phyloP scores from a whole-genome alignment of 2,113 vertebrate genomes.

The Rhipidura dahli region DNA sequence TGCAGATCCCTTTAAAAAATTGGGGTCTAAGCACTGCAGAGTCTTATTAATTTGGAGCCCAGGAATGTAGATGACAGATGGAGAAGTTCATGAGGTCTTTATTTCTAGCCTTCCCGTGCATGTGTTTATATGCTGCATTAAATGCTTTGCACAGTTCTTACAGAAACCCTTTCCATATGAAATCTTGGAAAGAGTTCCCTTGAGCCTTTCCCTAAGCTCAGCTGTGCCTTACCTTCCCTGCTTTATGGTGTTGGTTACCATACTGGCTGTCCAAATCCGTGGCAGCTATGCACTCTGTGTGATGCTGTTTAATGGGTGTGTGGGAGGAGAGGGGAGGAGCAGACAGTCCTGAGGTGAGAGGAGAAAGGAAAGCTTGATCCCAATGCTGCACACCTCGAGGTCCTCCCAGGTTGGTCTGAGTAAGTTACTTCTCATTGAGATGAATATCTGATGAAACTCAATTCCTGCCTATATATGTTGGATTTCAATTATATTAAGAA shows the following conservation, averaged over 20 bases:
- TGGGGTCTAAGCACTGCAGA: background rate
- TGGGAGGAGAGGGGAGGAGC: background rate
- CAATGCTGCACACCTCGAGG: accelerated
- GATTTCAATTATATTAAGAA: background rate
- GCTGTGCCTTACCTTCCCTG: background rate
- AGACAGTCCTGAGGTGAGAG: background rate
- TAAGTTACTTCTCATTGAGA: background rate
- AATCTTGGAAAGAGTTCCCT: background rate
- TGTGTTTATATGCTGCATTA: background rate
- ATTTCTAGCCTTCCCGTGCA: background rate
- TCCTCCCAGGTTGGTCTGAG: background rate
- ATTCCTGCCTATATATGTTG: background rate
- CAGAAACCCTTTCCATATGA: background rate
- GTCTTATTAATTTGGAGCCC: background rate
- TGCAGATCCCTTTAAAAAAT: background rate
- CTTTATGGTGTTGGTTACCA: background rate
- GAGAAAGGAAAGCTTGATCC: background rate
- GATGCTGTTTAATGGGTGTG: background rate
- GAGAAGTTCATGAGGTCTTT: background rate
- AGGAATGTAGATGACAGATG: background rate
- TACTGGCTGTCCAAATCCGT: background rate
- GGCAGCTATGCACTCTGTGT: background rate
- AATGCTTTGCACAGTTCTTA: background rate
- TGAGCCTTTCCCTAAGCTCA: background rate
- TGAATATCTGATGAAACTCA: background rate